A percentile compares a stretch with the other conserved stretches of the same genome.
Conservation (phyloP, 2,113 vertebrate species). For the Quiscalus mexicanus region DNA sequence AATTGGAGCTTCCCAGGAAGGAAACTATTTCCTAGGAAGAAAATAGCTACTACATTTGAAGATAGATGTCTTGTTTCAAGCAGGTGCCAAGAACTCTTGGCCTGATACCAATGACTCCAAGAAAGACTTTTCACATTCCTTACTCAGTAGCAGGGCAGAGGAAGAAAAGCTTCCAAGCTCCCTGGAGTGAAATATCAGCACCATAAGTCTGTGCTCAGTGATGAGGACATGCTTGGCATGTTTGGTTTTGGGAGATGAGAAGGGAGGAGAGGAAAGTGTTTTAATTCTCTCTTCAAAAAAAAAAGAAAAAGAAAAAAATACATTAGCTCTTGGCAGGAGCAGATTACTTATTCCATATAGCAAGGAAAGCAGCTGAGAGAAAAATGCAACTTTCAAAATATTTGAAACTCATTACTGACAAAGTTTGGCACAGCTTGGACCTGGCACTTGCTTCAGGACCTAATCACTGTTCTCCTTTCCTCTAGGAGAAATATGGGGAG, state of each 20-base stretch:
- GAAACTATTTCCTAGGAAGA: not conserved
- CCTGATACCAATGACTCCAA: not conserved
- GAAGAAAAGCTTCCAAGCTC: not conserved
- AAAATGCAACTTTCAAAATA: slow-evolving; percentile 37
- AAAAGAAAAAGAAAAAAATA: not conserved
- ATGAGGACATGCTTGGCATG: not conserved
- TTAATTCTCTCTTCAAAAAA: not conserved
- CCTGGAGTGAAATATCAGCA: not conserved
- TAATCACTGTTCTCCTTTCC: not conserved
- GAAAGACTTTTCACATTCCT: not conserved
- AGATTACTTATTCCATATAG: not conserved
- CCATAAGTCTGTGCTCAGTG: not conserved
- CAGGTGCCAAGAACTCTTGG: not conserved
- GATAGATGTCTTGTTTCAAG: not conserved
- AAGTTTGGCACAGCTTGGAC: not conserved
- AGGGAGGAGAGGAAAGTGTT: not conserved
- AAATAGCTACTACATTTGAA: not conserved
- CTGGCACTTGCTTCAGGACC: not conserved
- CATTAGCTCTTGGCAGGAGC: not conserved
- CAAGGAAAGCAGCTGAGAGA: not conserved
- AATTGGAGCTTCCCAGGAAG: not conserved
- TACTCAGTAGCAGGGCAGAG: not conserved
- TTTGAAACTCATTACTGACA: slow-evolving; percentile 3
- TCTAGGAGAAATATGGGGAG: not conserved
- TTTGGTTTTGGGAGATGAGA: not conserved